phyloP scores from a whole-genome alignment of 2,888 invertebrate species.

The Odontomyia ornata region DNA sequence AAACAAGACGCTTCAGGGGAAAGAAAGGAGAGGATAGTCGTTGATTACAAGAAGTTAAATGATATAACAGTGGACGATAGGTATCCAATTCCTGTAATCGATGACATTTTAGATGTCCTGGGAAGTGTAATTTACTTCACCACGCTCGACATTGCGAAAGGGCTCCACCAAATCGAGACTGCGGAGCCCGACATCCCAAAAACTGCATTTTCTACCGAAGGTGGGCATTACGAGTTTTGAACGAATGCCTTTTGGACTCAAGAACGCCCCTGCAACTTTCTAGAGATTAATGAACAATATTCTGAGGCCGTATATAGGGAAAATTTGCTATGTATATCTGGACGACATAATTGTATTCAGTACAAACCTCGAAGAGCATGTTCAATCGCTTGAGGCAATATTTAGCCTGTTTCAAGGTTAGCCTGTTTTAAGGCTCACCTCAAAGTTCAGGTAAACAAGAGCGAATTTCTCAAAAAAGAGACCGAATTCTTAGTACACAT shows the following conservation, averaged over 20 bases:
- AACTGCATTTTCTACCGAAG: slow-evolving; percentile 54
- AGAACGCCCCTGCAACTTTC: slow-evolving; percentile 48
- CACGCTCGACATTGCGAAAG: slow-evolving; percentile 29
- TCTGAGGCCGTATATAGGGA: slow-evolving; percentile 51
- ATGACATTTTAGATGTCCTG: slow-evolving; percentile 48
- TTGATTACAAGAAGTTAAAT: slow-evolving; percentile 19
- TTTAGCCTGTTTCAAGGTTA: slow-evolving; percentile 48
- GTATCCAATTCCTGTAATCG: slow-evolving; percentile 20
- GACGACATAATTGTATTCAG: slow-evolving; percentile 56
- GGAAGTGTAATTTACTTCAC: slow-evolving; percentile 31
- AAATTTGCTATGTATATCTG: slow-evolving; percentile 55
- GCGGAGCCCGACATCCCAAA: background rate
- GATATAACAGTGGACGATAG: slow-evolving; percentile 22
- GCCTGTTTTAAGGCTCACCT: background rate
- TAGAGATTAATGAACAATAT: slow-evolving; percentile 52
- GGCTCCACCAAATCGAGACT: slow-evolving; percentile 43
- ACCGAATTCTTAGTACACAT: slow-evolving; percentile 18
- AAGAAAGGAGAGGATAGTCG: slow-evolving; percentile 26
- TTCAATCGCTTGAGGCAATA: slow-evolving; percentile 50
- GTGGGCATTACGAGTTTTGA: slow-evolving; percentile 47
- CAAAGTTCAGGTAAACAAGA: background rate
- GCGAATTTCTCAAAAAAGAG: background rate
- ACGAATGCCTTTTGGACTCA: slow-evolving; percentile 47
- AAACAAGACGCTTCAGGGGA: background rate
- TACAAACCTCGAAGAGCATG: slow-evolving; percentile 54